These are phyloP conservation scores for Aphidoletes aphidimyza DNA, from an alignment of 2,888 invertebrate species.

Conservation along the genomic window DNA sequence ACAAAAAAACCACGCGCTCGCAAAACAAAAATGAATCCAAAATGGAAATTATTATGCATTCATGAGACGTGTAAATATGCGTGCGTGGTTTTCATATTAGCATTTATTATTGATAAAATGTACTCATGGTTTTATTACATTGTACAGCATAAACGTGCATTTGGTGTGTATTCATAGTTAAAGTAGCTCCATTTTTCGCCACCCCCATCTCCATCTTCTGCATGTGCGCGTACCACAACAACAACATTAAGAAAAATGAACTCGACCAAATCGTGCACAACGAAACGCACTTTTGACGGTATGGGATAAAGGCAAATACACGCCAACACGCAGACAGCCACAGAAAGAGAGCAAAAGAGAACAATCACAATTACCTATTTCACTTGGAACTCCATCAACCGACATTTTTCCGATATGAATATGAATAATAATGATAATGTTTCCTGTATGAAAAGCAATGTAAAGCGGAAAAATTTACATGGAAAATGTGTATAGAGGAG, in stretches of 20 bases:
- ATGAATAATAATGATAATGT: neutral
- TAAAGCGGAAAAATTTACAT: neutral
- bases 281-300: neutral
- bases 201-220: too few species aligned
- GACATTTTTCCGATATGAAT: neutral
- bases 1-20: too few species aligned
- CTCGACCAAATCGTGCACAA: neutral
- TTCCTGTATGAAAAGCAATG: neutral
- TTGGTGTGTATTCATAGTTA: neutral
- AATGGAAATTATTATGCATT: constrained; percentile 48
- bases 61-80: constrained; percentile 49
- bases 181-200: too few species aligned
- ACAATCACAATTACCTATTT: neutral
- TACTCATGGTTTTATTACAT: neutral
- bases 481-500: too few species aligned
- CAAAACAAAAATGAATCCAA: neutral
- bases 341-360: too few species aligned
- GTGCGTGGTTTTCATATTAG: constrained; percentile 34
- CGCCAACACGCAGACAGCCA: too few species aligned
- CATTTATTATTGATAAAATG: constrained; percentile 47
- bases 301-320: neutral
- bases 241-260: neutral
- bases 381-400: neutral
- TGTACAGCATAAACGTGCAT: neutral
- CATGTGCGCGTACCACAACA: too few species aligned